These are phyloP conservation scores for Cyprinella venusta DNA, from an alignment of 2,797 vertebrate genomes.

Conservation along the genomic window DNA sequence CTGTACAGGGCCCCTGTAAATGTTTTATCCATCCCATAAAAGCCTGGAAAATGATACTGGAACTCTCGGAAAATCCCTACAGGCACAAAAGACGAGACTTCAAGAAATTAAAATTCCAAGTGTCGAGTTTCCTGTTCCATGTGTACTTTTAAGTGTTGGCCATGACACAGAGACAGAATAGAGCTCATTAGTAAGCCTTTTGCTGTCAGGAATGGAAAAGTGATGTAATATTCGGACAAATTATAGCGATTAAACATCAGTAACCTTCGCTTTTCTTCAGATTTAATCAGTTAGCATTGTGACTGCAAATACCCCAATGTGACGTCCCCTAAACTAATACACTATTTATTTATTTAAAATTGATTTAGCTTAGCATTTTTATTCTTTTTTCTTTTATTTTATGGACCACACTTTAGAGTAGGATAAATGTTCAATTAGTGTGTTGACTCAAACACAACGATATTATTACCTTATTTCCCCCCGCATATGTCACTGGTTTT, in stretches of 20 bases:
- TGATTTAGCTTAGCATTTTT: not conserved
- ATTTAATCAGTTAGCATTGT: not conserved
- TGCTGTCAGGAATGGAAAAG: constrained; percentile 62
- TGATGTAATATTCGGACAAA: constrained; percentile 39
- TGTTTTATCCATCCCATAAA: constrained; percentile 65
- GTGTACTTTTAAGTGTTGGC: constrained; percentile 65
- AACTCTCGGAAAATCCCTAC: constrained; percentile 66
- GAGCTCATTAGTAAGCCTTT: constrained; percentile 59
- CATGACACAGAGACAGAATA: constrained; percentile 58
- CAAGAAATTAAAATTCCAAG: constrained; percentile 67
- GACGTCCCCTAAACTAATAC: not conserved
- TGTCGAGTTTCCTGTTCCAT: constrained; percentile 63
- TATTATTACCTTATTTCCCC: constrained; percentile 25
- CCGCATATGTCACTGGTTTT: constrained; percentile 12
- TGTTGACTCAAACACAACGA: constrained; percentile 7
- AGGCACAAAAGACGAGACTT: constrained; percentile 62
- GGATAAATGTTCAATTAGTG: not conserved
- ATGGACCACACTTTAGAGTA: constrained; percentile 7
- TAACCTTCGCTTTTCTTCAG: not conserved
- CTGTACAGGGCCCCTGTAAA: constrained; percentile 16
- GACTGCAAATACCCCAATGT: not conserved
- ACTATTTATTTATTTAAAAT: not conserved
- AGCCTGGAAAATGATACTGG: constrained; percentile 57
- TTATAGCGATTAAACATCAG: constrained; percentile 8
- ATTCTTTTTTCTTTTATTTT: not conserved